These are phyloP conservation scores for Idaea aversata DNA, from an alignment of 2,888 invertebrate genomes.

Conservation along the genomic window DNA sequence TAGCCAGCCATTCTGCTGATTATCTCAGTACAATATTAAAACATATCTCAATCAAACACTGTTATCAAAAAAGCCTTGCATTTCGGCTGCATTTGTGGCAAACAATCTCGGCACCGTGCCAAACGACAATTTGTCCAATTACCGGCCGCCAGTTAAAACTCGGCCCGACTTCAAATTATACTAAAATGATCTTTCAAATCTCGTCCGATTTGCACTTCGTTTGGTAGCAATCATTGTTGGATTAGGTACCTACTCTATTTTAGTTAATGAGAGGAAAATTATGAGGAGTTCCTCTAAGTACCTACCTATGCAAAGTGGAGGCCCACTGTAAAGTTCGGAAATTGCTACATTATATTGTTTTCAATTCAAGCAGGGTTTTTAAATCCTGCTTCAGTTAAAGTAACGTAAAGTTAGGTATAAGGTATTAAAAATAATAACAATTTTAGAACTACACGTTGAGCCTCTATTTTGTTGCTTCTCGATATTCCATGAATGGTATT, in stretches of 20 bases:
- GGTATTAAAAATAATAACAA: too few relatives aligned
- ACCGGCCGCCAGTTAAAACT: slow-evolving; percentile 39
- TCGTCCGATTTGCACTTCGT: slow-evolving; percentile 21
- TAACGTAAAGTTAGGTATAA: too few relatives aligned
- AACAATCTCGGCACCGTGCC: slow-evolving; percentile 26
- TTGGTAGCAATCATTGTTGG: slow-evolving; percentile 30
- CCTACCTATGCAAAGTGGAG: too few relatives aligned
- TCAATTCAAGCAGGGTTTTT: too few relatives aligned
- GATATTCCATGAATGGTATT: too few relatives aligned
- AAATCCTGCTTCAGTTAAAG: too few relatives aligned
- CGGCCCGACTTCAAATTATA: slow-evolving; percentile 26
- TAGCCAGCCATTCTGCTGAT: too few relatives aligned
- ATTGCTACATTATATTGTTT: too few relatives aligned
- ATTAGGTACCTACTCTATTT: neutral
- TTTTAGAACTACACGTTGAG: too few relatives aligned
- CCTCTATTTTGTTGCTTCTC: too few relatives aligned
- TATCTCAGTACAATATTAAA: too few relatives aligned
- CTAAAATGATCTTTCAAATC: slow-evolving; percentile 21
- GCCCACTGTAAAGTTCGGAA: too few relatives aligned
- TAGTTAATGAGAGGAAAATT: slow-evolving; percentile 22
- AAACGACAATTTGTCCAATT: slow-evolving; percentile 42
- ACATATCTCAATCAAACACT: neutral
- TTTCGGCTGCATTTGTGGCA: slow-evolving; percentile 14
- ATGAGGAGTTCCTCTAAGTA: slow-evolving; percentile 6
- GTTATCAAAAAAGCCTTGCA: neutral